phyloP scores from a whole-genome alignment of 2,113 vertebrate genomes.

The Lepidothrix coronata region DNA sequence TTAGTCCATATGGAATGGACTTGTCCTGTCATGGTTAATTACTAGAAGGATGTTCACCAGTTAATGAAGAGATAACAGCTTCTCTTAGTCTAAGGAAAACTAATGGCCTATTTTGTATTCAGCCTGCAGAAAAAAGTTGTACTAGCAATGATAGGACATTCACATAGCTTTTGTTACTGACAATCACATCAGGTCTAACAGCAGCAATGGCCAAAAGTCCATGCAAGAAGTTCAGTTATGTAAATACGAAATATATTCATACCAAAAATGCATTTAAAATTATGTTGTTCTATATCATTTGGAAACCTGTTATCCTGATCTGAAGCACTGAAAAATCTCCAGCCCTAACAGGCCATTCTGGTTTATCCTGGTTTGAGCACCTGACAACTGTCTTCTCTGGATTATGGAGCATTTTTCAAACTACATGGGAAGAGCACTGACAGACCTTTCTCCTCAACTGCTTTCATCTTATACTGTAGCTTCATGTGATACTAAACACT shows the following conservation, averaged over 20 bases:
- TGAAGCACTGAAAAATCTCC: background rate
- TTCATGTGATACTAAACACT: background rate
- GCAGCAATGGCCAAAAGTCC: background rate
- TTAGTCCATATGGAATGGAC: conserved; percentile 11
- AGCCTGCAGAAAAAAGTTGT: background rate
- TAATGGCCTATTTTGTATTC: conserved; percentile 10
- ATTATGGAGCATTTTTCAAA: background rate
- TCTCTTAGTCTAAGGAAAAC: background rate
- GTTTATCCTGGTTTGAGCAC: background rate
- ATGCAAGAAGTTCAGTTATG: background rate
- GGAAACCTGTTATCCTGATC: background rate
- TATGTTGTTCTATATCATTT: background rate
- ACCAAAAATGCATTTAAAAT: background rate
- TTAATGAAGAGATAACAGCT: conserved; percentile 42
- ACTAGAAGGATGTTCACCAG: conserved; percentile 9
- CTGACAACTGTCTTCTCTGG: background rate
- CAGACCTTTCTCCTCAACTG: background rate
- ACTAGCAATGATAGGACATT: background rate
- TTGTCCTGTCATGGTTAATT: conserved; percentile 46
- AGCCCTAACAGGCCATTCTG: background rate
- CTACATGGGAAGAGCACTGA: background rate
- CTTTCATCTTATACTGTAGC: background rate
- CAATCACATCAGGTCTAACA: background rate
- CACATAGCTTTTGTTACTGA: background rate
- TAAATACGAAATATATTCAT: background rate